Conservation (phyloP, 2,888 invertebrate species). For the Eremobia ochroleuca region DNA sequence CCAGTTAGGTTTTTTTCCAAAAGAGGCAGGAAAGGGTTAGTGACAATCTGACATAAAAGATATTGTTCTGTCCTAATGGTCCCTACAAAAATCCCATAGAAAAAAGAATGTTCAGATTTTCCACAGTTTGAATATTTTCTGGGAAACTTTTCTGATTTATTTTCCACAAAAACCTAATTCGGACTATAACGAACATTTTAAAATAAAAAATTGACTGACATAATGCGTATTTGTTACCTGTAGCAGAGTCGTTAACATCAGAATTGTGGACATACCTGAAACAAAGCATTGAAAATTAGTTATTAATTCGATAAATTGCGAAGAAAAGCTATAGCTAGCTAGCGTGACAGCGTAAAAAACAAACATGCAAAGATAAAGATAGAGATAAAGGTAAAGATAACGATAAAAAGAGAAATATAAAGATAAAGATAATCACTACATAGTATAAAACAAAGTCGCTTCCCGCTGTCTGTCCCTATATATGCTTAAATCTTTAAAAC, state of each 20-base stretch:
- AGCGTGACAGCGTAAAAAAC: no score
- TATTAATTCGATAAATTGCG: conserved; percentile 13
- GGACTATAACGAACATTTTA: not conserved
- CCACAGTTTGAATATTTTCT: not conserved
- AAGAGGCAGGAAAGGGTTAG: no score
- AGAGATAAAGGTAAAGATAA: no score
- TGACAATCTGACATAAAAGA: not conserved
- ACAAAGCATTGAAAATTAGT: conserved; percentile 21
- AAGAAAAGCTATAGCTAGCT: no score
- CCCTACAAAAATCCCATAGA: not conserved
- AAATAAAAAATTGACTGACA: not conserved
- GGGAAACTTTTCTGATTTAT: not conserved
- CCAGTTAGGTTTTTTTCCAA: not conserved
- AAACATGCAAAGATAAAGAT: no score
- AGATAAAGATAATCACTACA: no score
- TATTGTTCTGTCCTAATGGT: not conserved
- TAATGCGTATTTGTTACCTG: conserved; percentile 45
- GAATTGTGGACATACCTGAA: conserved; percentile 36
- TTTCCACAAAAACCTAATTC: not conserved
- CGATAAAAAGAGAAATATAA: no score
- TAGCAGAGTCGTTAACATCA: not conserved
- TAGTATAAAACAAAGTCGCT: no score
- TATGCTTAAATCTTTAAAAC: no score
- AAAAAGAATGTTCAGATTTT: not conserved
- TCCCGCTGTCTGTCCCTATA: no score